A percentile compares a stretch with the other conserved stretches of the same genome.
Evolutionary conservation across 2,888 invertebrate species (phyloP).

Genomic region (Anaspis maculata): DNA sequence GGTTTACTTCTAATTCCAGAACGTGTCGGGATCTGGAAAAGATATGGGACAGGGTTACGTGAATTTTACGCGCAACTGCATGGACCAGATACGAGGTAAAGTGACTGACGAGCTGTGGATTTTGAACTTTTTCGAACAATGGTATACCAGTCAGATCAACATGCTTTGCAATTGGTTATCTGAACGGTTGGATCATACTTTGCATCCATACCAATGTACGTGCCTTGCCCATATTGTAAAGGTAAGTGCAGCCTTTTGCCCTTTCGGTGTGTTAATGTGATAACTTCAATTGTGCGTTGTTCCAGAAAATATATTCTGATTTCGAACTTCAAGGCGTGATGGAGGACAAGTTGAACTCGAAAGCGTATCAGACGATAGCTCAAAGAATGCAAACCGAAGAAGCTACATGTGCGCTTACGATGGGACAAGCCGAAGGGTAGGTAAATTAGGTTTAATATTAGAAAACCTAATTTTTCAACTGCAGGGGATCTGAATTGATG

Average conservation of each 20-base stretch:
- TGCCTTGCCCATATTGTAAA: constrained; percentile 93
- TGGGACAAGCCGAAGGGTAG: constrained; percentile 70
- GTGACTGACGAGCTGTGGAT: constrained; percentile 83
- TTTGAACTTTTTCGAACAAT: constrained; percentile 65
- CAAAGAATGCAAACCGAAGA: constrained; percentile 95
- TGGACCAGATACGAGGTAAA: constrained; percentile 97
- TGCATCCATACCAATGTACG: constrained; percentile 96
- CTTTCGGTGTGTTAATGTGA: background rate
- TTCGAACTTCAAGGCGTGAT: constrained; percentile 98
- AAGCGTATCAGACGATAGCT: constrained; percentile 86
- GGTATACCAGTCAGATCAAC: constrained; percentile 86
- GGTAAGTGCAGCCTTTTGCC: too few species aligned
- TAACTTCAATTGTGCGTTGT: background rate
- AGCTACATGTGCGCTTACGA: constrained; percentile 81
- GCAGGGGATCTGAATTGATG: constrained; percentile 38
- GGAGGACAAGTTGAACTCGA: constrained; percentile 93
- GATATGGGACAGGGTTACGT: constrained; percentile 98
- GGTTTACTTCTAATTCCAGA: constrained; percentile 40
- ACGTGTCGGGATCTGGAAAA: constrained; percentile 90
- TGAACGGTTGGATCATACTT: constrained; percentile 84
- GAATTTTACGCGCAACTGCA: constrained; percentile 93
- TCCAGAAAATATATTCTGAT: constrained; percentile 96
- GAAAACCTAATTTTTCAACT: constrained; percentile 3
- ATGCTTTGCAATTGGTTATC: constrained; percentile 91
- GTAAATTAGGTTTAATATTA: constrained; percentile 1